Percentiles rank a stretch among this genome's conserved stretches.
Conservation (phyloP, 2,113 vertebrate genomes). For the Antigone vipio region DNA sequence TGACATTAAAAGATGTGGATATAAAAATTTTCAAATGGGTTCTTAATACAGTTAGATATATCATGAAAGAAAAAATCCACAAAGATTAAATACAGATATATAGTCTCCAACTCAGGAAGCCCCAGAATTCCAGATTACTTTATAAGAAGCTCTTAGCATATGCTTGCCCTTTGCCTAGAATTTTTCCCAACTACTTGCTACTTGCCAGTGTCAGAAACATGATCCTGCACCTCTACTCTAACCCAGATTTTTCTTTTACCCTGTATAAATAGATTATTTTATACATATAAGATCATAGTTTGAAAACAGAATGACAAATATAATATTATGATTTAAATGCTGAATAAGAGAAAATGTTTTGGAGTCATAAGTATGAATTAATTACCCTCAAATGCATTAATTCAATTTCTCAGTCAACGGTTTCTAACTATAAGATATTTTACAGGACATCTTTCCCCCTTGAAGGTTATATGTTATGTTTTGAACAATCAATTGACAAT, state of each 20-base stretch:
- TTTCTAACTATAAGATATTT: background rate
- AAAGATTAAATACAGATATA: background rate
- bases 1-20: background rate
- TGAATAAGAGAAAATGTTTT: background rate
- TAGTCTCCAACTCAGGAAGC: background rate
- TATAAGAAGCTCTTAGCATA: background rate
- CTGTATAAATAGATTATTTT: background rate
- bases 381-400: background rate
- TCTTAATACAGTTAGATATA: background rate
- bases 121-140: background rate
- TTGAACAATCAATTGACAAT: background rate
- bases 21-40: background rate
- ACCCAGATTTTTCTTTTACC: background rate
- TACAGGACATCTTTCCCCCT: background rate
- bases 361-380: background rate
- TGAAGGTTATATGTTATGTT: background rate
- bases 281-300: background rate
- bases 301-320: background rate
- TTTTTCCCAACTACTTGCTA: background rate
- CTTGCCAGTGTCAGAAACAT: background rate
- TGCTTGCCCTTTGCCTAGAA: background rate
- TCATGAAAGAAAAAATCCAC: background rate
- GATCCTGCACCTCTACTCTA: background rate
- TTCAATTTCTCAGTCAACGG: background rate
- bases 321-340: background rate